These are phyloP conservation scores for Cepaea nemoralis DNA, from an alignment of 1,140 invertebrate genomes.

Conservation along the genomic window DNA sequence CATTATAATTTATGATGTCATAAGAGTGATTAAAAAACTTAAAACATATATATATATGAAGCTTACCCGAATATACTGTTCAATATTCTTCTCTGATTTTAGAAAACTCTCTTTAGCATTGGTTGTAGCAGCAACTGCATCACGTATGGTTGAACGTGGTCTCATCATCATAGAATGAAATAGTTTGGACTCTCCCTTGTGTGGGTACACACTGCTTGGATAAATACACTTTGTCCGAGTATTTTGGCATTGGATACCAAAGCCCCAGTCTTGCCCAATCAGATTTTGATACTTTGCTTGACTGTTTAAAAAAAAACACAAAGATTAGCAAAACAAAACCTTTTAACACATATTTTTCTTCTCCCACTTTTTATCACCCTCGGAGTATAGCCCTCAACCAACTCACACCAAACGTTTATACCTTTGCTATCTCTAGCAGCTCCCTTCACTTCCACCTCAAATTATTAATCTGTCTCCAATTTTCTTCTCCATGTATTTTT, in stretches of 20 bases:
- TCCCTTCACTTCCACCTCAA: no score
- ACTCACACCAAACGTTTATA: no score
- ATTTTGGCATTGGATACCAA: conserved; percentile 63
- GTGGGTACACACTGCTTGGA: conserved; percentile 67
- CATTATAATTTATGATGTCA: no score
- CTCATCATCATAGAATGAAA: conserved; percentile 64
- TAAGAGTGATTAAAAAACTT: neutral
- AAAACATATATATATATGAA: neutral
- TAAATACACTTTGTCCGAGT: conserved; percentile 67
- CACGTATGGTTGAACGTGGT: conserved; percentile 54
- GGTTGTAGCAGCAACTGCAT: conserved; percentile 62
- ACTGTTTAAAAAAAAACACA: conserved; percentile 42
- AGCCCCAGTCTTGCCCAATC: conserved; percentile 67
- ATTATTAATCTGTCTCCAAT: no score
- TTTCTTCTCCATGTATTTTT: no score
- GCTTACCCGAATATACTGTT: conserved; percentile 65
- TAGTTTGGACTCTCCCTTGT: conserved; percentile 62
- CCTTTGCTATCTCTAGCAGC: no score
- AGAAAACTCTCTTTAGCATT: conserved; percentile 64
- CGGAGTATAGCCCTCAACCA: no score
- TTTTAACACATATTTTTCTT: no score
- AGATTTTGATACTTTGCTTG: conserved; percentile 62
- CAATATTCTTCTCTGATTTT: conserved; percentile 64
- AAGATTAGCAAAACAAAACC: neutral
- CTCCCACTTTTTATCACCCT: no score